These are phyloP conservation scores for Cossypha polioptera DNA, from an alignment of 2,797 vertebrate genomes.

Conservation along the genomic window DNA sequence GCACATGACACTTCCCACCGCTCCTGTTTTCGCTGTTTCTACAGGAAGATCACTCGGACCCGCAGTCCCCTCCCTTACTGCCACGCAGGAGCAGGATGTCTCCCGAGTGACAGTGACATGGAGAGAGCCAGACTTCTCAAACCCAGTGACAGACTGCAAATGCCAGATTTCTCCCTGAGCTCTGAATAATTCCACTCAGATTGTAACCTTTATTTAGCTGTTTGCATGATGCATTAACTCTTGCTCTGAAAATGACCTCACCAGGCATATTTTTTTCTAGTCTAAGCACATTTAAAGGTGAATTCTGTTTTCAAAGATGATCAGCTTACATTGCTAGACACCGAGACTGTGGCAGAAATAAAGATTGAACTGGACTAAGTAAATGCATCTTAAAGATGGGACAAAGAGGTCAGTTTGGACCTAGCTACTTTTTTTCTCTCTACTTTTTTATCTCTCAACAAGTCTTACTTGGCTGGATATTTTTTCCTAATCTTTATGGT, in stretches of 20 bases:
- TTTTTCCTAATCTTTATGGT: not conserved
- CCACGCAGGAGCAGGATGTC: not conserved
- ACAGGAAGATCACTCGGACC: not conserved
- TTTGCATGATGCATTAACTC: constrained; percentile 67
- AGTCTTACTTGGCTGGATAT: not conserved
- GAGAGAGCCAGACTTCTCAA: constrained; percentile 30
- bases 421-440: not conserved
- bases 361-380: not conserved
- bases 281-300: constrained; percentile 55
- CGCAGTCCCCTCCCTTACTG: not conserved
- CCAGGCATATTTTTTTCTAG: constrained; percentile 5
- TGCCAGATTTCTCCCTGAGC: constrained; percentile 58
- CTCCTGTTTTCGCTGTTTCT: not conserved
- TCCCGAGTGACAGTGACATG: constrained; percentile 13
- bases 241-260: constrained; percentile 58
- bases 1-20: not conserved
- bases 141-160: constrained; percentile 59
- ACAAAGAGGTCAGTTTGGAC: not conserved
- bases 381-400: not conserved
- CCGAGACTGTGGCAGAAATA: not conserved
- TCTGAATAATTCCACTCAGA: constrained; percentile 66
- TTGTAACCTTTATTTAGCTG: constrained; percentile 71
- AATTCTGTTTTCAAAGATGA: constrained; percentile 34
- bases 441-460: not conserved
- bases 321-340: not conserved